These are phyloP conservation scores for Ylistrum balloti DNA, from an alignment of 1,140 invertebrate genomes.

Conservation along the genomic window DNA sequence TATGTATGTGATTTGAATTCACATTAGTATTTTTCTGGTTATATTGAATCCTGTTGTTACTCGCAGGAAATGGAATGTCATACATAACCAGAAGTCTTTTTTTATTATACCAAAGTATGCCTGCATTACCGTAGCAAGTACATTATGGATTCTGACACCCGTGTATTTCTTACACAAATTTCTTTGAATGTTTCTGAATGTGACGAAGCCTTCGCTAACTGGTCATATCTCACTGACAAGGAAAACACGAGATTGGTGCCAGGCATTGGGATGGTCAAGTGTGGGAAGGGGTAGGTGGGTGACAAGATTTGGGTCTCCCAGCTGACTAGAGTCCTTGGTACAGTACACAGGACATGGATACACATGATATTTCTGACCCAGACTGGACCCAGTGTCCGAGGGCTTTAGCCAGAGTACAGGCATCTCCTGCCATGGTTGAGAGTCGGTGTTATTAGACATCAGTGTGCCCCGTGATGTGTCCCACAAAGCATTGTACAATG, in stretches of 20 bases:
- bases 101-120: too few relatives aligned
- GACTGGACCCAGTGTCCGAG: conserved; percentile 53
- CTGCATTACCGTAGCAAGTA: too few relatives aligned
- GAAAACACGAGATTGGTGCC: conserved; percentile 72
- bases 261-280: conserved; percentile 60
- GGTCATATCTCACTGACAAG: conserved; percentile 51
- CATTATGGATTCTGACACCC: too few relatives aligned
- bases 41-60: background rate
- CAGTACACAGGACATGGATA: conserved; percentile 71
- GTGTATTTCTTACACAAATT: too few relatives aligned
- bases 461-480: conserved; percentile 68
- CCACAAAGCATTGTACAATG: conserved; percentile 78
- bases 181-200: too few relatives aligned
- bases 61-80: too few relatives aligned
- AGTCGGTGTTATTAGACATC: conserved; percentile 63
- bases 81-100: too few relatives aligned
- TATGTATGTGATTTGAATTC: background rate
- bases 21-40: background rate
- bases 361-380: conserved; percentile 56
- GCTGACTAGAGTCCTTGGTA: conserved; percentile 62
- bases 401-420: conserved; percentile 78
- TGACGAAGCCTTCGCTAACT: too few relatives aligned
- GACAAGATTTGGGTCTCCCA: conserved; percentile 69
- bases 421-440: conserved; percentile 62
- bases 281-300: conserved; percentile 68